Conservation (phyloP, 2,113 vertebrate genomes). For the Carettochelys insculpta region DNA sequence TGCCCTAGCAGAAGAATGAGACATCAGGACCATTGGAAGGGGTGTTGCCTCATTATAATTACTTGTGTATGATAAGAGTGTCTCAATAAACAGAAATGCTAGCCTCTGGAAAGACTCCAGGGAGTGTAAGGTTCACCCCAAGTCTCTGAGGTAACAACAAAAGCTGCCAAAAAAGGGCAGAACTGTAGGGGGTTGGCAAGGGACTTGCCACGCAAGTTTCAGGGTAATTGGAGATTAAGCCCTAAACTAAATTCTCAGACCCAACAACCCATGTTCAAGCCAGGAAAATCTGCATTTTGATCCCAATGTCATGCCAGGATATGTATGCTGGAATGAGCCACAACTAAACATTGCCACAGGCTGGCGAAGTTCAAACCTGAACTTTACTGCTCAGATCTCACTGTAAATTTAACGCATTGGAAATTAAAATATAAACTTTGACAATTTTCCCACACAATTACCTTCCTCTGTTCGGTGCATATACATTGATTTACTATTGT, state of each 20-base stretch:
- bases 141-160: too few relatives aligned
- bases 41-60: too few relatives aligned
- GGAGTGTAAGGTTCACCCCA: too few relatives aligned
- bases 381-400: not conserved
- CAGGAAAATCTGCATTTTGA: not conserved
- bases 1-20: too few relatives aligned
- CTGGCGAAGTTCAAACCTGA: not conserved
- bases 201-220: too few relatives aligned
- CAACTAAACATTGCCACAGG: not conserved
- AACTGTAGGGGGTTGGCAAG: too few relatives aligned
- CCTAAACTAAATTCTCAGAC: not conserved
- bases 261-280: not conserved
- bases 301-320: not conserved
- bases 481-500: not conserved
- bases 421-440: not conserved
- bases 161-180: too few relatives aligned
- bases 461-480: not conserved
- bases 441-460: not conserved
- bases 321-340: not conserved
- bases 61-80: too few relatives aligned
- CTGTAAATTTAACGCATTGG: not conserved
- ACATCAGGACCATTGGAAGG: too few relatives aligned
- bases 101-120: too few relatives aligned
- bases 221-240: not conserved
- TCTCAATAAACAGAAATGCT: too few relatives aligned